Evolutionary conservation across 1,140 invertebrate genomes (phyloP).

Genomic region (Bombus affinis): DNA sequence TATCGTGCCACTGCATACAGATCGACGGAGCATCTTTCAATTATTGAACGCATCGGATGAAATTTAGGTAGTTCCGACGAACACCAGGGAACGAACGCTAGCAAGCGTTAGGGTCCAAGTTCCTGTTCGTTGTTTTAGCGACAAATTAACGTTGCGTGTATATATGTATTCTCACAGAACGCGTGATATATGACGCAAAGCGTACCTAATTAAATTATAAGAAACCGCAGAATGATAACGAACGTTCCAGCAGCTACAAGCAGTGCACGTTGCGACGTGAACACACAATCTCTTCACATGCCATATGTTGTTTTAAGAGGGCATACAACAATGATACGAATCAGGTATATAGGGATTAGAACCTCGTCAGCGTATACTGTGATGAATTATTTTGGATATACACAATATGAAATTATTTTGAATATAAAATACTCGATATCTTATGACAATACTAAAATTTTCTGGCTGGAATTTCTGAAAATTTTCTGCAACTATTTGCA

Average conservation of each 20-base stretch:
- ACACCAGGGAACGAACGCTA: slow-evolving; percentile 12
- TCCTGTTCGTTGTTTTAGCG: slow-evolving; percentile 26
- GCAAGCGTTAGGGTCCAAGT: slow-evolving; percentile 4
- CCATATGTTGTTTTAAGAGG: slow-evolving; percentile 14
- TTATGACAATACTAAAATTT: slow-evolving; percentile 6
- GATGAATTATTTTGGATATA: slow-evolving; percentile 17
- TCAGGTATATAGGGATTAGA: background rate
- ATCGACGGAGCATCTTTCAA: background rate
- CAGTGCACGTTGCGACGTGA: background rate
- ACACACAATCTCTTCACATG: background rate
- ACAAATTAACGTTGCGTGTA: slow-evolving; percentile 57
- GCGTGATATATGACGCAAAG: slow-evolving; percentile 44
- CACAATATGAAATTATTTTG: background rate
- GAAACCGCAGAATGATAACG: slow-evolving; percentile 1
- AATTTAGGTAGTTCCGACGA: slow-evolving; percentile 4
- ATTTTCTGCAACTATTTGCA: background rate
- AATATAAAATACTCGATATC: background rate
- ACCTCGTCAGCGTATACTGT: slow-evolving; percentile 9
- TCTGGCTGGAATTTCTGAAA: background rate
- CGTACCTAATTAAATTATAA: slow-evolving; percentile 71
- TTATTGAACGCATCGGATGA: background rate
- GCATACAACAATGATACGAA: background rate
- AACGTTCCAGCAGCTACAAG: background rate
- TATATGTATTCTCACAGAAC: slow-evolving; percentile 44
- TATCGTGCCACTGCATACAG: slow-evolving; percentile 1